Evolutionary conservation across 2,797 vertebrate species (phyloP), one percentile per base, ranked within the genome.

Genomic region (Diglossa cyanea): DNA sequence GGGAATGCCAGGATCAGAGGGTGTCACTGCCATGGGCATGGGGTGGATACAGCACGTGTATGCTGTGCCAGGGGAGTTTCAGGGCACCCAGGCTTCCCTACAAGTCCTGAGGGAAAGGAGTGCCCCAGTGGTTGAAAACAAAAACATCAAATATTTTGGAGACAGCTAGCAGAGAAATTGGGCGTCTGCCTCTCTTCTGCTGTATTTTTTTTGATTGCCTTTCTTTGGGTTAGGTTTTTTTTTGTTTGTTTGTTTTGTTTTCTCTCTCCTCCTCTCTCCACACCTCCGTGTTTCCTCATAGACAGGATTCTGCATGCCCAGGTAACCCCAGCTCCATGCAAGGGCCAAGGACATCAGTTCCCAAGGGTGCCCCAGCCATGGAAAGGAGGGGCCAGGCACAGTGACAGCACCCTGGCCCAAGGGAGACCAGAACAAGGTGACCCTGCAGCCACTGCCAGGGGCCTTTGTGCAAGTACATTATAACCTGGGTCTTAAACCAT

Each of bases 1-100:
- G 24, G 50, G 4, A 6, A 6, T 31, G n/a, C 45, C 0, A 0
- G 37, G 25, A 89, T 25, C 28, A 28, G 33, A 35, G 2, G 3
- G 13, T 20, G 40, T 35, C 9, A 4, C 17, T 4, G 10, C 62
- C 25, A 3, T 0, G 6, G 39, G n/a, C 1, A 0, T 3, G 7
- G 55, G 31, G 33, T 6, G 11, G 33, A 25, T 67, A 70, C 61
- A 54, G 33, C n/a, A 70, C 3, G 0, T 35, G 62, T 18, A 10
- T 5, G 19, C 30, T 2, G 0, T 60, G 54, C 58, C 60, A 3
- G 2, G 33, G 33, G 47, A 79, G 37, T 42, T 58, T 33, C 0
- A 0, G 57, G 61, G 55, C 23, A 12, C 44, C 51, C 24, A 60
- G 89, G 68, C 54, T 86, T 91, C 71, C 86, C 86, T 47, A 73